These are phyloP conservation scores for Rafetus swinhoei DNA, from an alignment of 2,113 vertebrate species.

Conservation along the genomic window DNA sequence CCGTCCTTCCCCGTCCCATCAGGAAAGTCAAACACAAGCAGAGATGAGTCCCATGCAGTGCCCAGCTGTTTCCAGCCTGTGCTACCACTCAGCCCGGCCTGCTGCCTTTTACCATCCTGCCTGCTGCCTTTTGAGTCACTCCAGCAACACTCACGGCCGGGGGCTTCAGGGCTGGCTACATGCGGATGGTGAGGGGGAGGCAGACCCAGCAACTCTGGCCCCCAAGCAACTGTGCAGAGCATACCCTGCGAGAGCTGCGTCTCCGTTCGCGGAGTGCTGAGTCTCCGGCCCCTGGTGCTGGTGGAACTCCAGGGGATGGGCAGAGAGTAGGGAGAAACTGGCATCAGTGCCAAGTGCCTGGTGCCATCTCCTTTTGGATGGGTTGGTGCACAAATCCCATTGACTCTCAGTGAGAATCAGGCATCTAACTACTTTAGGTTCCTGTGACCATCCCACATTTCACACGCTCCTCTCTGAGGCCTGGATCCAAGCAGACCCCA, in stretches of 20 bases:
- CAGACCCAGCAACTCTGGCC: neutral
- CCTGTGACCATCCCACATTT: neutral
- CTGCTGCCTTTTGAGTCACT: neutral
- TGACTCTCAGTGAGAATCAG: neutral
- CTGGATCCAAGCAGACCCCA: neutral
- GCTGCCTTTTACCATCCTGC: fast-evolving
- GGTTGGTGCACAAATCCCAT: neutral
- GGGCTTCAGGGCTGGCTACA: neutral
- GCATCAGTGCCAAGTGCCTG: neutral
- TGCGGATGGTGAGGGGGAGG: neutral
- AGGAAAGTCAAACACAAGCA: neutral
- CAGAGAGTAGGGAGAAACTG: neutral
- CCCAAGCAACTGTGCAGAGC: neutral
- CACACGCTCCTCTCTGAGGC: neutral
- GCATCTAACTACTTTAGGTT: neutral
- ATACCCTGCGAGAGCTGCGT: neutral
- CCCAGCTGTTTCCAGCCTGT: neutral
- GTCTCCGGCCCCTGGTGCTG: neutral
- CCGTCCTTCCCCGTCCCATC: fast-evolving
- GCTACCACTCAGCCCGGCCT: neutral
- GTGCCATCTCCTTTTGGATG: neutral
- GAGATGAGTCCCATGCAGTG: neutral
- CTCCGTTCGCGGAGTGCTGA: neutral
- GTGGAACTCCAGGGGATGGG: neutral
- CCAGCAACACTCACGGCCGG: neutral